Evolutionary conservation across 2,797 vertebrate species (phyloP), one percentile per base, ranked within the genome.

Genomic region (Phataginus tricuspis): DNA sequence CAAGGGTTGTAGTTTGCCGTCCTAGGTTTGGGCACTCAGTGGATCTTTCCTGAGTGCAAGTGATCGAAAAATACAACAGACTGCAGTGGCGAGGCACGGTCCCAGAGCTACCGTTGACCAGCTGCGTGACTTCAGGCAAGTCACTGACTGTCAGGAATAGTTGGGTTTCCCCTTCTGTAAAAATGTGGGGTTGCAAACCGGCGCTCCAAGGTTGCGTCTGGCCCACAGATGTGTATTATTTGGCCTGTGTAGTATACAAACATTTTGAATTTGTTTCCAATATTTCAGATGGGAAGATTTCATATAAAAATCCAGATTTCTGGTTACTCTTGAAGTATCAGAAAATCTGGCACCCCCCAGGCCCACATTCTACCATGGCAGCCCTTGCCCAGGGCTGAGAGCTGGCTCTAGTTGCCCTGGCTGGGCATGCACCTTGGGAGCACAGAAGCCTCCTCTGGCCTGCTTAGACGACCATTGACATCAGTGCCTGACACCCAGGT

Each of bases 291-390:
- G 90, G 85, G 59, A 49, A 95, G 90, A 72, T 64, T 94, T 84
- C 90, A 64, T 88, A 72, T 78, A 59, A 96, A 95, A 78, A 74
- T 87, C 91, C 93, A 96, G 96, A 95, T 92, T 97, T 97, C 90
- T 97, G 96, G 94, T 95, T 90, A 39, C 84, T 96, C 80, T 96
- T 95, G 68, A 96, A 97, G 91, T 95, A 94, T 84, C 87, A 64
- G 49, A 86, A 74, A 95, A 80, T 85, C 92, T 94, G 82, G 83
- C 83, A 84, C 64, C 78, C 78, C 53, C 51, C 2, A 15, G 64
- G 37, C 53, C 64, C 80, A 8, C 79, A 72, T 63, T 95, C 68
- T 66, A 80, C 51, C 3, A 0, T 64, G 80, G 75, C 49, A 63
- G 86, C 42, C 71, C 19, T 93, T 84, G 45, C 86, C 87, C 14